Conservation (phyloP, 2,113 vertebrate genomes). For the Noctilio leporinus region DNA sequence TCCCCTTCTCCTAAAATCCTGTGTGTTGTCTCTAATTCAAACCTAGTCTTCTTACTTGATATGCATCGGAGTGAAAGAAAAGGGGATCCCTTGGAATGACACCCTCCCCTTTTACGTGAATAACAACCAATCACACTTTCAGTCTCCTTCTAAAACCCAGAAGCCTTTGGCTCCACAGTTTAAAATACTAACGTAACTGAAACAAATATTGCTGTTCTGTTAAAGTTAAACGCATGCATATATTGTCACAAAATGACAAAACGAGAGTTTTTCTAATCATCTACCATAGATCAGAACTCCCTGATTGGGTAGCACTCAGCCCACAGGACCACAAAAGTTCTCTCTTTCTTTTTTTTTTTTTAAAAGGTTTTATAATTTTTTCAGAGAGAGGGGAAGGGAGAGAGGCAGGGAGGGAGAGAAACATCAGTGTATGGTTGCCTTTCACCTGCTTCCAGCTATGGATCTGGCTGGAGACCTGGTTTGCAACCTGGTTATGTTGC, state of each 20-base stretch:
- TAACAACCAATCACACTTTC: background rate
- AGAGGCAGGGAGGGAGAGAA: too few species aligned
- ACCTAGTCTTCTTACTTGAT: background rate
- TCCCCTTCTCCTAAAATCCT: background rate
- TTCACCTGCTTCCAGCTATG: too few species aligned
- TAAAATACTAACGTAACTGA: background rate
- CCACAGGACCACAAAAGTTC: background rate
- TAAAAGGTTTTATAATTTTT: too few species aligned
- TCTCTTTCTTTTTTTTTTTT: too few species aligned
- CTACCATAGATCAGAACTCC: background rate
- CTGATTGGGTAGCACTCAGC: background rate
- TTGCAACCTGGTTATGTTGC: too few species aligned
- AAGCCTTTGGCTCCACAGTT: background rate
- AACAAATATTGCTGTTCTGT: background rate
- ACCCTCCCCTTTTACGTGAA: background rate
- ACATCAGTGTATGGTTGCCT: too few species aligned
- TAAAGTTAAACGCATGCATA: background rate
- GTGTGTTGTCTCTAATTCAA: background rate
- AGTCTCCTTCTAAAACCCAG: background rate
- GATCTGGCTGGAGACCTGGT: too few species aligned
- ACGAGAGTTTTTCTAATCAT: background rate
- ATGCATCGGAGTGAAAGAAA: background rate
- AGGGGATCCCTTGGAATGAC: background rate
- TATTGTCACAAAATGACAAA: background rate
- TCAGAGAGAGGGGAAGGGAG: too few species aligned